phyloP scores from a whole-genome alignment of 2,797 vertebrate species.

The Hemitrygon akajei region DNA sequence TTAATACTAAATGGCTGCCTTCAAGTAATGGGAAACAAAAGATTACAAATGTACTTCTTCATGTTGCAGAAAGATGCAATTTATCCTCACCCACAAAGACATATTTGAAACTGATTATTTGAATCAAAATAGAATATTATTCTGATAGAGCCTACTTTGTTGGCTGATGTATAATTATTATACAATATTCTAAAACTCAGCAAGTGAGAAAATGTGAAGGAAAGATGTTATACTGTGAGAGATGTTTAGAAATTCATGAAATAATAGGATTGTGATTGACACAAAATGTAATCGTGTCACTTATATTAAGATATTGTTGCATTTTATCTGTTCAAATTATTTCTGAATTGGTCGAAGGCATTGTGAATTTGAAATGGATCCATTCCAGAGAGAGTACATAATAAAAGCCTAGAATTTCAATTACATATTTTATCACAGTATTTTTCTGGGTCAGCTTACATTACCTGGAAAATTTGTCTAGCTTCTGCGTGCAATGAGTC shows the following conservation, averaged over 20 bases:
- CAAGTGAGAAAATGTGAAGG: slow-evolving; percentile 20
- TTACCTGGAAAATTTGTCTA: no score
- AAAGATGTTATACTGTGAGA: neutral
- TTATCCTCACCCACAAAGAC: slow-evolving; percentile 1
- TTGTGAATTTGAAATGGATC: neutral
- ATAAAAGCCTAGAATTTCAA: no score
- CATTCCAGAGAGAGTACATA: no score
- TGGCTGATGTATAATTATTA: neutral
- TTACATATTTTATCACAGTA: no score
- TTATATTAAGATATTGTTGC: neutral
- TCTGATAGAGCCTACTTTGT: neutral
- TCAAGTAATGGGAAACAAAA: slow-evolving; percentile 16
- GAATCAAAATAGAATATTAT: neutral
- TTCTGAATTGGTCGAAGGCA: slow-evolving; percentile 4
- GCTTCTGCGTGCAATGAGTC: no score
- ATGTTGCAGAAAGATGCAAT: neutral
- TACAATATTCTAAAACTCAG: neutral
- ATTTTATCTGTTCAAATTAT: neutral
- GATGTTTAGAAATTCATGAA: neutral
- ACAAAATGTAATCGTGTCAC: neutral
- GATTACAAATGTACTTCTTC: slow-evolving; percentile 3
- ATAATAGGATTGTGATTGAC: neutral
- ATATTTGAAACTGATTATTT: slow-evolving; percentile 27
- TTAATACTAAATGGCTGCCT: slow-evolving; percentile 10
- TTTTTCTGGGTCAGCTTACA: no score